Conservation (phyloP, 2,888 invertebrate species). For the Gastrophysa polygoni region DNA sequence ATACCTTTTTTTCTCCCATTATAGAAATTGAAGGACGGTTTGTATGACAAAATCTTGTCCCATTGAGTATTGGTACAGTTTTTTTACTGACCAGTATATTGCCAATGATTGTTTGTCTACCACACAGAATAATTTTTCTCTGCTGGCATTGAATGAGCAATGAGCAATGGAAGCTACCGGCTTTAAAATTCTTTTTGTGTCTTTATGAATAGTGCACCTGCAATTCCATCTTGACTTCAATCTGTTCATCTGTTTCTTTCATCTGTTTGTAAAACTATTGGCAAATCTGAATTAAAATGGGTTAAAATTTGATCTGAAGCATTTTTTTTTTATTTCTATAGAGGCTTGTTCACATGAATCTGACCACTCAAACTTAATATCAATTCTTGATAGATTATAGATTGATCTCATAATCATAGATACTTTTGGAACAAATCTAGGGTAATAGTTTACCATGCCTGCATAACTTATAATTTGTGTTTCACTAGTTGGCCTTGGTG, state of each 20-base stretch:
- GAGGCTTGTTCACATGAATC: too few species aligned
- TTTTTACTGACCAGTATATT: not conserved
- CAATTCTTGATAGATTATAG: not conserved
- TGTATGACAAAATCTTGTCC: not conserved
- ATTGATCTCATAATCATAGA: conserved; percentile 15
- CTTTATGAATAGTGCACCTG: not conserved
- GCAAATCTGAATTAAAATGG: not conserved
- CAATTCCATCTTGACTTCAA: not conserved
- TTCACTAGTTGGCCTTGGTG: not conserved
- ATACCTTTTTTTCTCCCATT: not conserved
- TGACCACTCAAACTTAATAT: not conserved
- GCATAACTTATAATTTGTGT: conserved; percentile 37
- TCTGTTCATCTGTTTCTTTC: too few species aligned
- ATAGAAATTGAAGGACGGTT: too few species aligned
- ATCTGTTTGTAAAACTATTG: not conserved
- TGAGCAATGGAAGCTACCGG: not conserved
- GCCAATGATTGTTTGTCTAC: not conserved
- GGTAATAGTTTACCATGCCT: conserved; percentile 45
- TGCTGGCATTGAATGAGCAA: not conserved
- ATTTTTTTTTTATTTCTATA: not conserved
- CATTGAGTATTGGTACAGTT: not conserved
- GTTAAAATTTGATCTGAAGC: not conserved
- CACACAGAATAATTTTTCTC: not conserved
- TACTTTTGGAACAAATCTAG: conserved; percentile 43
- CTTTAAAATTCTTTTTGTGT: not conserved